These are phyloP conservation scores for Linyphia triangularis DNA, from an alignment of 2,888 invertebrate genomes.

Conservation along the genomic window DNA sequence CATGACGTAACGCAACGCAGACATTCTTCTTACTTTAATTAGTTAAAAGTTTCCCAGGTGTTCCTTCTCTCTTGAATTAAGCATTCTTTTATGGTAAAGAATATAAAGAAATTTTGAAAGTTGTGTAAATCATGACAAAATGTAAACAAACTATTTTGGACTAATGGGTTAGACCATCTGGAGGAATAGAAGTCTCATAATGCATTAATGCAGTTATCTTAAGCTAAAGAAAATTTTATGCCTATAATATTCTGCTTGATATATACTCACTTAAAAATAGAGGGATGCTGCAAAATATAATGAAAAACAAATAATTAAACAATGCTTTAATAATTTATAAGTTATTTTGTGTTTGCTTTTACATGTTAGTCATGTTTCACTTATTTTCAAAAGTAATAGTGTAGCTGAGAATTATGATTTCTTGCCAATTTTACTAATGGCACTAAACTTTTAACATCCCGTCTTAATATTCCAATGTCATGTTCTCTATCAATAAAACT, in stretches of 20 bases:
- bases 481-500: too few relatives aligned
- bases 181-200: background rate
- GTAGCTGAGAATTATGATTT: too few relatives aligned
- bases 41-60: conserved; percentile 34
- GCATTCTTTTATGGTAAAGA: background rate
- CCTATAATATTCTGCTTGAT: background rate
- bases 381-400: too few relatives aligned
- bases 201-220: background rate
- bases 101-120: background rate
- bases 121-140: background rate
- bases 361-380: too few relatives aligned
- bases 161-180: background rate
- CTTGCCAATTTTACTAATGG: too few relatives aligned
- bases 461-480: too few relatives aligned
- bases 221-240: background rate
- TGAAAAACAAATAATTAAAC: too few relatives aligned
- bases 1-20: background rate
- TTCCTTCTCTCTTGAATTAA: background rate
- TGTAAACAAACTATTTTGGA: background rate
- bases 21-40: conserved; percentile 29
- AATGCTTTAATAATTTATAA: too few relatives aligned
- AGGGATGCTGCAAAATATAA: too few relatives aligned
- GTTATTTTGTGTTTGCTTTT: too few relatives aligned
- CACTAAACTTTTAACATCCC: too few relatives aligned
- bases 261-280: background rate